These are phyloP conservation scores for Toxotes chatareus DNA, from an alignment of 2,113 vertebrate genomes.

Conservation along the genomic window DNA sequence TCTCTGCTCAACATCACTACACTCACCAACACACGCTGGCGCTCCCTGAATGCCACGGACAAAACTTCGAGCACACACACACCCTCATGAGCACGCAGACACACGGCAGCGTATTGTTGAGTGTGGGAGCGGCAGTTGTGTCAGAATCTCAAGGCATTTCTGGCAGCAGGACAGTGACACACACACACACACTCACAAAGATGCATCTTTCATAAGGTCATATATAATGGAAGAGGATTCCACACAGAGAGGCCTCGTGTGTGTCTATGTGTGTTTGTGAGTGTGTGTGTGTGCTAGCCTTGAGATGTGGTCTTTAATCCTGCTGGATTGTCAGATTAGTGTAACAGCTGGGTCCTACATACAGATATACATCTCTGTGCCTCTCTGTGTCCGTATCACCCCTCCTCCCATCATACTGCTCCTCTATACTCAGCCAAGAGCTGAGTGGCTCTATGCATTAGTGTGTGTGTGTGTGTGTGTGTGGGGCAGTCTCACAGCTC, in stretches of 20 bases:
- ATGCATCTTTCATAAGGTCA: slow-evolving; percentile 79
- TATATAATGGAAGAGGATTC: slow-evolving; percentile 76
- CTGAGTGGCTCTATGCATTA: slow-evolving; percentile 16
- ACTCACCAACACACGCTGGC: neutral
- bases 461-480: slow-evolving; percentile 25
- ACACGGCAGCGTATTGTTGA: slow-evolving; percentile 42
- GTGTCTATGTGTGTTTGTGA: slow-evolving; percentile 13
- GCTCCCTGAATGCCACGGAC: slow-evolving; percentile 6
- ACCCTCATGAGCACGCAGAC: slow-evolving; percentile 24
- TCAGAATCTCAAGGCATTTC: slow-evolving; percentile 67
- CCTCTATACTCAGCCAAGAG: neutral
- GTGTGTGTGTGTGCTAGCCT: slow-evolving; percentile 31
- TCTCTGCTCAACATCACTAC: slow-evolving; percentile 58
- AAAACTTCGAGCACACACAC: slow-evolving; percentile 36
- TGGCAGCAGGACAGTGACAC: slow-evolving; percentile 65
- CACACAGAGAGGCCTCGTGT: slow-evolving; percentile 52
- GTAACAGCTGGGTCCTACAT: slow-evolving; percentile 80
- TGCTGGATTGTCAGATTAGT: slow-evolving; percentile 80
- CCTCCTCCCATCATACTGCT: slow-evolving; percentile 36
- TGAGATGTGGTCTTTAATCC: slow-evolving; percentile 75
- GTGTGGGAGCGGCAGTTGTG: slow-evolving; percentile 69
- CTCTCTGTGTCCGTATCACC: slow-evolving; percentile 37
- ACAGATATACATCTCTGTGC: slow-evolving; percentile 66
- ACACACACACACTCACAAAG: slow-evolving; percentile 47
- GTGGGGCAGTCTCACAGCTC: slow-evolving; percentile 45